Evolutionary conservation across 2,888 invertebrate species (phyloP).

Genomic region (Biston betularia): DNA sequence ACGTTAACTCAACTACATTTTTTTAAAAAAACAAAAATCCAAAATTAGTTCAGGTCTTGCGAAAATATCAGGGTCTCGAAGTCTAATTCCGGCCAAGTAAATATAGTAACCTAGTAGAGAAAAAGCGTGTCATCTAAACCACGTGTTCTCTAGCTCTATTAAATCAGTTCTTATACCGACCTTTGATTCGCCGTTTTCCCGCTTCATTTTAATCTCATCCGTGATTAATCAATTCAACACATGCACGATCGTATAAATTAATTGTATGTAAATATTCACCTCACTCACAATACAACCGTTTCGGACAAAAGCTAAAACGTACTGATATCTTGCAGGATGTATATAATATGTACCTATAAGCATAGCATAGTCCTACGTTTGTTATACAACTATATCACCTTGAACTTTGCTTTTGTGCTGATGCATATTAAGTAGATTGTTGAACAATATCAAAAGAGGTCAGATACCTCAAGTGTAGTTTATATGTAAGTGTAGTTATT

Average conservation of each 20-base stretch:
- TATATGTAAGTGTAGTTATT: too few relatives aligned
- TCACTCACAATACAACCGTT: slow-evolving; percentile 33
- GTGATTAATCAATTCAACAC: slow-evolving; percentile 34
- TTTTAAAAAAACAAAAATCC: too few relatives aligned
- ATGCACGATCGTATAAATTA: slow-evolving; percentile 27
- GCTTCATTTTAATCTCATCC: slow-evolving; percentile 47
- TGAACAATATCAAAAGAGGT: too few relatives aligned
- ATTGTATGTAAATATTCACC: slow-evolving; percentile 5
- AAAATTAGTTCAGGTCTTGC: too few relatives aligned
- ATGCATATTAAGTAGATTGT: too few relatives aligned
- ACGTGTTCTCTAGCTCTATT: too few relatives aligned
- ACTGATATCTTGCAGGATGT: slow-evolving; percentile 30
- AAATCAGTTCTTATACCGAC: slow-evolving; percentile 42
- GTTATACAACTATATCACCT: background rate
- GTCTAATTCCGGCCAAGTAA: too few relatives aligned
- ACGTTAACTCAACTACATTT: too few relatives aligned
- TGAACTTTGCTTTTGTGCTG: background rate
- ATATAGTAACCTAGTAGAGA: too few relatives aligned
- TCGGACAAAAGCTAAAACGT: slow-evolving; percentile 18
- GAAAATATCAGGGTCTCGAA: too few relatives aligned
- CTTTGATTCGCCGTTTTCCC: slow-evolving; percentile 57
- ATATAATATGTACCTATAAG: background rate
- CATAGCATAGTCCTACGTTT: slow-evolving; percentile 1
- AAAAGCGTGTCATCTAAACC: too few relatives aligned
- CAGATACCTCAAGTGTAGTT: too few relatives aligned